Evolutionary conservation across 1,140 invertebrate genomes (phyloP).

Genomic region (Dysdera silvatica): DNA sequence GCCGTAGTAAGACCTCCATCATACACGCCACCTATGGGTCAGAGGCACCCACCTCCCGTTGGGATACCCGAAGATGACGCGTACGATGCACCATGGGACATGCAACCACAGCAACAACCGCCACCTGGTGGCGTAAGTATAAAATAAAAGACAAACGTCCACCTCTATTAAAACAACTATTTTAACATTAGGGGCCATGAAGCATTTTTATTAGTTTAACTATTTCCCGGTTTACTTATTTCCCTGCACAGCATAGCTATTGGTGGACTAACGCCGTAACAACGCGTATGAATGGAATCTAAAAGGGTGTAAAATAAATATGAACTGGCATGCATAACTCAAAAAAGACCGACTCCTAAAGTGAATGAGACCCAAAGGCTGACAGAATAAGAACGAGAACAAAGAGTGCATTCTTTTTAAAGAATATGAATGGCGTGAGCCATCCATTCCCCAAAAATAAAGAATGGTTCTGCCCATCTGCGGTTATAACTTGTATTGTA

Average conservation of each 20-base stretch:
- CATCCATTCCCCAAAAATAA: too few relatives aligned
- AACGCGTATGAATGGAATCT: background rate
- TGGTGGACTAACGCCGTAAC: background rate
- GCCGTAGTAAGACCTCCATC: slow-evolving; percentile 15
- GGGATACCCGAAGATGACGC: slow-evolving; percentile 25
- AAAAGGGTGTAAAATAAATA: too few relatives aligned
- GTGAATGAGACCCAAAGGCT: too few relatives aligned
- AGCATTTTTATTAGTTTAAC: background rate
- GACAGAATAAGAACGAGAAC: too few relatives aligned
- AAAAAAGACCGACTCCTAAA: too few relatives aligned
- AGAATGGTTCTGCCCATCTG: too few relatives aligned
- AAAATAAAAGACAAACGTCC: background rate
- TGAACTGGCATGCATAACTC: too few relatives aligned
- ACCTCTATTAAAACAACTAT: background rate
- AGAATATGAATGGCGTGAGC: too few relatives aligned
- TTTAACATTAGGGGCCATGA: background rate
- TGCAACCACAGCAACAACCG: slow-evolving; percentile 14
- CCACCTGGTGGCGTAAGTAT: background rate
- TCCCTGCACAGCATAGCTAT: background rate
- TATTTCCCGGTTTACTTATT: background rate
- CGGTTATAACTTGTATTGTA: too few relatives aligned
- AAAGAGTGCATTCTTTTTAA: too few relatives aligned
- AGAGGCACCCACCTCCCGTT: slow-evolving; percentile 16
- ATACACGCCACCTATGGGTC: slow-evolving; percentile 15
- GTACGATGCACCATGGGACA: slow-evolving; percentile 28